Conservation (phyloP, 2,113 vertebrate species). For the Turdus rufiventris region DNA sequence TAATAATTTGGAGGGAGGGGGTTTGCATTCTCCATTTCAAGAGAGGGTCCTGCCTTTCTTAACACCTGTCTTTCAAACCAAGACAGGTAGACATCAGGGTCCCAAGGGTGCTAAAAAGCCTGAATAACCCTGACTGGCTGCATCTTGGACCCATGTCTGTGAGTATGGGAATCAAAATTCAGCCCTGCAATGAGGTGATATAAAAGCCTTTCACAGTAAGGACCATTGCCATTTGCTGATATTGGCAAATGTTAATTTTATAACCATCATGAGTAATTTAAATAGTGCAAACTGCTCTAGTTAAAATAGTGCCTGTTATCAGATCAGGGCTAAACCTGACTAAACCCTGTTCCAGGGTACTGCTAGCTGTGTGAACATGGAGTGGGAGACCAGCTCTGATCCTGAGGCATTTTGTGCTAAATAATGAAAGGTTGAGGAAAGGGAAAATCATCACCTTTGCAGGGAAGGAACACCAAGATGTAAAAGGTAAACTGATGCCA, state of each 20-base stretch:
- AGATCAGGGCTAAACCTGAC: neutral
- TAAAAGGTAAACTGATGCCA: neutral
- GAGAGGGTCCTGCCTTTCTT: too few relatives aligned
- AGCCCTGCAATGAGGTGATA: neutral
- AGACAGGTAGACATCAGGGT: neutral
- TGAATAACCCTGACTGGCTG: neutral
- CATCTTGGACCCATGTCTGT: rapidly evolving
- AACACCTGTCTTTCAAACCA: too few relatives aligned
- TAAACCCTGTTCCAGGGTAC: neutral
- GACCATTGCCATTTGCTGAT: neutral
- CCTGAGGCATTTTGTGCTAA: neutral
- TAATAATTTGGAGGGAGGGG: too few relatives aligned
- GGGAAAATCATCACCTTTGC: neutral
- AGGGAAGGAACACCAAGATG: neutral
- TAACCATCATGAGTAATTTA: neutral
- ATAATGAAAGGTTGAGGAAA: neutral
- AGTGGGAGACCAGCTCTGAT: neutral
- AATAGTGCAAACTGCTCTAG: neutral
- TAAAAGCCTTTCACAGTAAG: neutral
- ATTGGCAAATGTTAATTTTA: neutral
- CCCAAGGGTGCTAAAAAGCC: neutral
- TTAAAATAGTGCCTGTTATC: neutral
- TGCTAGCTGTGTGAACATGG: rapidly evolving
- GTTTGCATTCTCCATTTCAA: too few relatives aligned
- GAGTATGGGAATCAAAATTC: neutral